These are phyloP conservation scores for Lithodes maja DNA, from an alignment of 2,888 invertebrate species.

Conservation along the genomic window DNA sequence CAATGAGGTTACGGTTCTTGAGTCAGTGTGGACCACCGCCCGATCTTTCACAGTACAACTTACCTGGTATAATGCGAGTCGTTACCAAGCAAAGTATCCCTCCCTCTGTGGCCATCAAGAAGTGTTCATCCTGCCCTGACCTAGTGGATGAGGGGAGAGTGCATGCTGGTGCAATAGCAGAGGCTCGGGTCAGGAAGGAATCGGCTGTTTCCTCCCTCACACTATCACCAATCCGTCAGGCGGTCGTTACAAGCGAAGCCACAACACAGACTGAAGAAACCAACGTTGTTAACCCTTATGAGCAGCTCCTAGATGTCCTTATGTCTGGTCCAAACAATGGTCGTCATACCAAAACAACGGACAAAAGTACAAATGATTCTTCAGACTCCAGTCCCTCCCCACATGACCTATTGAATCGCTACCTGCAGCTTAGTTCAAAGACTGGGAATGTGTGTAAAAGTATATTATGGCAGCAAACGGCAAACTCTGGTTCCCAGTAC, in stretches of 20 bases:
- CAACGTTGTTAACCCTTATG: conserved; percentile 63
- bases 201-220: conserved; percentile 57
- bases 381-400: conserved; percentile 44
- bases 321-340: conserved; percentile 30
- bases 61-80: conserved; percentile 21
- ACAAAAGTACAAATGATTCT: conserved; percentile 21
- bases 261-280: conserved; percentile 64
- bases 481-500: conserved; percentile 1
- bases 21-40: conserved; percentile 71
- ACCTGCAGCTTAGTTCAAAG: conserved; percentile 42
- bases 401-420: conserved; percentile 59
- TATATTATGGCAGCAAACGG: conserved; percentile 45
- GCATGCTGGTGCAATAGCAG: conserved; percentile 8
- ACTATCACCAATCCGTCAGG: conserved; percentile 57
- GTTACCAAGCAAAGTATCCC: conserved; percentile 24
- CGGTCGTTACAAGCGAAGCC: conserved; percentile 60
- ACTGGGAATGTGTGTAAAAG: conserved; percentile 21
- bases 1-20: conserved; percentile 66
- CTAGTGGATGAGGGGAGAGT: conserved; percentile 33
- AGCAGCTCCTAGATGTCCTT: conserved; percentile 66
- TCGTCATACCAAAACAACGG: conserved; percentile 9
- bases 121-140: conserved; percentile 53
- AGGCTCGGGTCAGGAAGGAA: conserved; percentile 50
- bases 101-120: not conserved
- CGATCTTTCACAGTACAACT: conserved; percentile 60